Evolutionary conservation across 2,113 vertebrate species (phyloP).

Genomic region (Zosterops pallidus): DNA sequence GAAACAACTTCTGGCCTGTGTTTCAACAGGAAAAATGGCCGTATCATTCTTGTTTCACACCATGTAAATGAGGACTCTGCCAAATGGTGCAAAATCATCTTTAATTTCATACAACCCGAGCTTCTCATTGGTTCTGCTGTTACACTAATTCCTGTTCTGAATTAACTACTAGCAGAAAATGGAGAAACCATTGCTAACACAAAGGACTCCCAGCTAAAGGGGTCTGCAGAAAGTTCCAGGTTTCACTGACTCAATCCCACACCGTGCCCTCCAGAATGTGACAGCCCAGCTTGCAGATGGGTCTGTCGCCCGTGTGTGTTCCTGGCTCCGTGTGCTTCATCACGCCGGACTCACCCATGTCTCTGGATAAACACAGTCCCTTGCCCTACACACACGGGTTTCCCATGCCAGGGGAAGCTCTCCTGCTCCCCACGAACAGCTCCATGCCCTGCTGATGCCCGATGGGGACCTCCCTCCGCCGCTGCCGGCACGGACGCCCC

Average conservation of each 20-base stretch:
- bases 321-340: background rate
- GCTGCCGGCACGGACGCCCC: background rate
- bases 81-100: background rate
- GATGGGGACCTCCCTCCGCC: background rate
- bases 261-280: background rate
- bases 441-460: background rate
- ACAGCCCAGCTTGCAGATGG: no score
- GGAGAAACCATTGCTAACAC: background rate
- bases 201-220: background rate
- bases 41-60: background rate
- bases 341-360: no score
- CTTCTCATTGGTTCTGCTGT: background rate
- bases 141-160: background rate
- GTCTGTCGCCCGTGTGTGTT: fast-evolving
- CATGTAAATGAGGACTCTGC: background rate
- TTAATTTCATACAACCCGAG: background rate
- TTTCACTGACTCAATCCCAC: background rate
- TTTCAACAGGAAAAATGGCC: background rate
- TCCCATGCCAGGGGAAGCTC: background rate
- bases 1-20: background rate
- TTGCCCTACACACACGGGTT: background rate
- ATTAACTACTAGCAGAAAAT: background rate
- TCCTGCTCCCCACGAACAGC: background rate
- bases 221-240: background rate
- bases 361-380: no score